These are phyloP conservation scores for Disparrhopalites patrizii DNA, from an alignment of 2,888 invertebrate genomes.

Conservation along the genomic window DNA sequence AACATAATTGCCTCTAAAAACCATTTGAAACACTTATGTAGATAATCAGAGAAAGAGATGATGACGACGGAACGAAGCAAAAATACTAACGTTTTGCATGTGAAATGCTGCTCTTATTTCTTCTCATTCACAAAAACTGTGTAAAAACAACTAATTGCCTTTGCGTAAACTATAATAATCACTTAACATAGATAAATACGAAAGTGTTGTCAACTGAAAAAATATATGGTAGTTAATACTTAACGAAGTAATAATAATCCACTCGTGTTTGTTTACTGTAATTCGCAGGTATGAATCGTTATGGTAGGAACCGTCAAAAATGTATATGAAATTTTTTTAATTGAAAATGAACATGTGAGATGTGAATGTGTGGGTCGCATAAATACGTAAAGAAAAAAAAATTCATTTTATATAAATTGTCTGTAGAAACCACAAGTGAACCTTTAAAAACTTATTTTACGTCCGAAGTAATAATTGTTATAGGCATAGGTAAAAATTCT, in stretches of 20 bases:
- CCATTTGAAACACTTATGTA: too few species aligned
- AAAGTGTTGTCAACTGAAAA: not conserved
- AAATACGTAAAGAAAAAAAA: too few species aligned
- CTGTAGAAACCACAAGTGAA: too few species aligned
- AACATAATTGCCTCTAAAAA: slow-evolving; percentile 18
- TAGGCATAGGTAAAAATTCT: too few species aligned
- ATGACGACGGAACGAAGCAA: not conserved
- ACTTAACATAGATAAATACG: not conserved
- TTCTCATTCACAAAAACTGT: slow-evolving; percentile 14
- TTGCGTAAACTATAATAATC: not conserved
- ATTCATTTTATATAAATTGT: too few species aligned
- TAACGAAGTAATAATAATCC: too few species aligned
- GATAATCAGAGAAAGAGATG: slow-evolving; percentile 18
- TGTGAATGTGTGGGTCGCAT: too few species aligned
- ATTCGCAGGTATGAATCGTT: not conserved
- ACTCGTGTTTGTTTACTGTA: not conserved
- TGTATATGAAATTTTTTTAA: too few species aligned
- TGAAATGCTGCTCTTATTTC: slow-evolving; percentile 8
- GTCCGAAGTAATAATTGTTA: too few species aligned
- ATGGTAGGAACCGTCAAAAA: too few species aligned
- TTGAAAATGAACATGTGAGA: too few species aligned
- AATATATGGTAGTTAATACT: not conserved
- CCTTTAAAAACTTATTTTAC: too few species aligned
- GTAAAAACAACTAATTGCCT: slow-evolving; percentile 15
- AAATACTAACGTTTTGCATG: not conserved